phyloP scores from a whole-genome alignment of 2,113 vertebrate species.

The Cariama cristata region DNA sequence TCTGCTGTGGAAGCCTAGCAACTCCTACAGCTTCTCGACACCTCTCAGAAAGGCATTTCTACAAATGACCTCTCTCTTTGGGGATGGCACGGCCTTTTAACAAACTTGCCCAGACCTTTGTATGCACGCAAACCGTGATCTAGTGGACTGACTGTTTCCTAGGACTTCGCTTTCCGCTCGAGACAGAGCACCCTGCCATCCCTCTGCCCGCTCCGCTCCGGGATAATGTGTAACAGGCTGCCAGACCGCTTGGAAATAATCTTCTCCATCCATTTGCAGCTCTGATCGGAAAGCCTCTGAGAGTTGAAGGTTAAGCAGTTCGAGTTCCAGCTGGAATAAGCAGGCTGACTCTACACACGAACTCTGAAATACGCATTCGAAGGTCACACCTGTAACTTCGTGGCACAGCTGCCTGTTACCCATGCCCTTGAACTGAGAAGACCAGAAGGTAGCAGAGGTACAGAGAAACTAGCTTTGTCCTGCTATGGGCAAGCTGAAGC shows the following conservation, averaged over 20 bases:
- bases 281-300: background rate
- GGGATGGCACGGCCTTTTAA: background rate
- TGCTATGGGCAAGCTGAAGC: background rate
- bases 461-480: constrained; percentile 28
- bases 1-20: background rate
- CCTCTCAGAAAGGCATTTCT: background rate
- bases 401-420: background rate
- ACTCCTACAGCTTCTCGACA: background rate
- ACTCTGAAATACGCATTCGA: background rate
- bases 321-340: background rate
- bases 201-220: fast-evolving
- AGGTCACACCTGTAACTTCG: background rate
- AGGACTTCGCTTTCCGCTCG: background rate
- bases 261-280: background rate
- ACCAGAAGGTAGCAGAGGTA: background rate
- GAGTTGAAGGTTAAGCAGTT: constrained; percentile 14
- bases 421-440: background rate
- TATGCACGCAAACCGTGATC: fast-evolving
- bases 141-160: background rate
- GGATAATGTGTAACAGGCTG: background rate
- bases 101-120: background rate
- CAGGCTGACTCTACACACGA: background rate
- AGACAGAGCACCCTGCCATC: background rate
- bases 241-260: background rate
- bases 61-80: background rate